Conservation (phyloP, 2,113 vertebrate genomes). For the Gallinago undulata region DNA sequence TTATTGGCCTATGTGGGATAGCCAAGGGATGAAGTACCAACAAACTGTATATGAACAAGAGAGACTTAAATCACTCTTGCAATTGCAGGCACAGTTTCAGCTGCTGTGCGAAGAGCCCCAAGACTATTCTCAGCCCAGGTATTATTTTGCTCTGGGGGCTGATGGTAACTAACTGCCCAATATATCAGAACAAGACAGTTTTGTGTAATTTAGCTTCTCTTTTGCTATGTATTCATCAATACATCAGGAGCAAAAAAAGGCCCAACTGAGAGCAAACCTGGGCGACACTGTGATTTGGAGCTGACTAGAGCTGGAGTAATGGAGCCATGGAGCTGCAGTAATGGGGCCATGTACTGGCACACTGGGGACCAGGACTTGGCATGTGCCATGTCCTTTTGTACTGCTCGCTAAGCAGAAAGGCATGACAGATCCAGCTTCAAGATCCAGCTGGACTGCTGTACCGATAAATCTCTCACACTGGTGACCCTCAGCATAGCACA, state of each 20-base stretch:
- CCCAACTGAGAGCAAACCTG: neutral
- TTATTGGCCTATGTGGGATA: neutral
- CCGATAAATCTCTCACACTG: neutral
- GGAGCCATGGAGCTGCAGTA: neutral
- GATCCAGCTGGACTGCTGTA: neutral
- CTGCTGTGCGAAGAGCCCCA: neutral
- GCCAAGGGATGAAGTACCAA: neutral
- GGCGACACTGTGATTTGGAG: neutral
- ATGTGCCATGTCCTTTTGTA: neutral
- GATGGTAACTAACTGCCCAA: neutral
- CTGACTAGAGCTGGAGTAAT: neutral
- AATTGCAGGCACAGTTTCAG: neutral
- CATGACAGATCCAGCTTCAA: neutral
- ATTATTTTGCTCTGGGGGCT: neutral
- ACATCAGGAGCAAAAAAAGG: neutral
- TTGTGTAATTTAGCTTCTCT: conserved; percentile 12
- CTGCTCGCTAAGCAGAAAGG: neutral
- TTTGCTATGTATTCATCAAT: neutral
- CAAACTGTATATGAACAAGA: neutral
- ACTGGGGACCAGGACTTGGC: neutral
- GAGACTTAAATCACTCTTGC: conserved; percentile 25
- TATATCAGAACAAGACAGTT: neutral
- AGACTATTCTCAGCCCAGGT: neutral
- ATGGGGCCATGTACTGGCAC: neutral
- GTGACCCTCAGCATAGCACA: neutral